These are phyloP conservation scores for Melanotus villosus DNA, from an alignment of 2,888 invertebrate species.

Conservation along the genomic window DNA sequence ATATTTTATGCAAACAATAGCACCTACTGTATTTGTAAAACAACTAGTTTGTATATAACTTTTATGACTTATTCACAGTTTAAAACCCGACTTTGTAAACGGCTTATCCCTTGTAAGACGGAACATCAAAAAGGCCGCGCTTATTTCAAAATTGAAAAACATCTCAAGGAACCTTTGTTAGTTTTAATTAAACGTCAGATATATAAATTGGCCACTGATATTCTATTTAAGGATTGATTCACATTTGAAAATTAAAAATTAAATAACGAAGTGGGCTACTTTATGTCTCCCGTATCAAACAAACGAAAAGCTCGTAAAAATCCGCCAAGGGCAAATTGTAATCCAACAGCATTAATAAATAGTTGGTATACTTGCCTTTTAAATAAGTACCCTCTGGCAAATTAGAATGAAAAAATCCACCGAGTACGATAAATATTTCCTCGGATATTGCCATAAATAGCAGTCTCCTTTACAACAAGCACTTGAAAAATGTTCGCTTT, in stretches of 20 bases:
- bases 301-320: too few species aligned
- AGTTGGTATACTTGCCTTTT: background rate
- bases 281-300: too few species aligned
- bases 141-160: too few species aligned
- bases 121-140: too few species aligned
- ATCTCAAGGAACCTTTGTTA: too few species aligned
- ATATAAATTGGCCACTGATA: too few species aligned
- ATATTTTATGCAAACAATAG: slow-evolving; percentile 13
- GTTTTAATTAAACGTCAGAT: too few species aligned
- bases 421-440: slow-evolving; percentile 19
- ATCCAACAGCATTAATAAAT: background rate
- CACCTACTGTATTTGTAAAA: slow-evolving; percentile 20
- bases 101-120: too few species aligned
- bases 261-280: too few species aligned
- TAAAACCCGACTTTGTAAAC: too few species aligned
- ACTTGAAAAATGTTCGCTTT: slow-evolving; percentile 16
- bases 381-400: background rate
- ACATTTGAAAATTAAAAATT: too few species aligned
- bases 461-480: background rate
- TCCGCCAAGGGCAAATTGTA: background rate
- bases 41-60: background rate
- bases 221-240: too few species aligned
- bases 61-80: slow-evolving; percentile 15
- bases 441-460: background rate
- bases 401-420: slow-evolving; percentile 19